A percentile compares a stretch with the other conserved stretches of the same genome.
phyloP scores from a whole-genome alignment of 2,888 invertebrate species.

The Pseudolycoriella hygida region DNA sequence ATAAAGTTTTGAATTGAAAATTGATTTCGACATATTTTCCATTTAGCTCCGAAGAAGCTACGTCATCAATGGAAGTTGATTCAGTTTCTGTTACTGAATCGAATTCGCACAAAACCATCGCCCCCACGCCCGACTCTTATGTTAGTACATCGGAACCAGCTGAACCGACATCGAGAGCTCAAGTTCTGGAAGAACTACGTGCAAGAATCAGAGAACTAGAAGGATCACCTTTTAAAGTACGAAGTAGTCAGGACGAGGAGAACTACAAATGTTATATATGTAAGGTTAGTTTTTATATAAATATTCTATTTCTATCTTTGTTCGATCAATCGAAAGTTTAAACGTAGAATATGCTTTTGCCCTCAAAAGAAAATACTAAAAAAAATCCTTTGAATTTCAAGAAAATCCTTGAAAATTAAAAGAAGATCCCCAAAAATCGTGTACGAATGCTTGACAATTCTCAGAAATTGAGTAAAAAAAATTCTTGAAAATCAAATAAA shows the following conservation, averaged over 20 bases:
- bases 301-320: constrained; percentile 10
- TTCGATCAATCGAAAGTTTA: neutral
- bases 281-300: constrained; percentile 37
- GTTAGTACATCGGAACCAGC: constrained; percentile 29
- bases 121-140: constrained; percentile 29
- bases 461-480: no score
- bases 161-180: constrained; percentile 29
- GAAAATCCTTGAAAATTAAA: no score
- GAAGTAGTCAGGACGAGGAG: constrained; percentile 29
- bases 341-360: neutral
- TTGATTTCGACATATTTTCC: no score
- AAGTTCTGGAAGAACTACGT: constrained; percentile 37
- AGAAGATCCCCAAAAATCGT: neutral
- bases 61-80: constrained; percentile 11
- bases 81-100: constrained; percentile 8
- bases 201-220: constrained; percentile 37
- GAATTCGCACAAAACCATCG: constrained; percentile 6
- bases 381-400: no score
- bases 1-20: neutral
- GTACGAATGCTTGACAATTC: no score
- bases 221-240: constrained; percentile 17
- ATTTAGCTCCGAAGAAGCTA: constrained; percentile 10
- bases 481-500: no score
- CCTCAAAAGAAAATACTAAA: neutral
- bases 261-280: constrained; percentile 55